Evolutionary conservation across 2,888 invertebrate species (phyloP), one percentile per base, ranked within the genome.

Genomic region (Eilema caniola): DNA sequence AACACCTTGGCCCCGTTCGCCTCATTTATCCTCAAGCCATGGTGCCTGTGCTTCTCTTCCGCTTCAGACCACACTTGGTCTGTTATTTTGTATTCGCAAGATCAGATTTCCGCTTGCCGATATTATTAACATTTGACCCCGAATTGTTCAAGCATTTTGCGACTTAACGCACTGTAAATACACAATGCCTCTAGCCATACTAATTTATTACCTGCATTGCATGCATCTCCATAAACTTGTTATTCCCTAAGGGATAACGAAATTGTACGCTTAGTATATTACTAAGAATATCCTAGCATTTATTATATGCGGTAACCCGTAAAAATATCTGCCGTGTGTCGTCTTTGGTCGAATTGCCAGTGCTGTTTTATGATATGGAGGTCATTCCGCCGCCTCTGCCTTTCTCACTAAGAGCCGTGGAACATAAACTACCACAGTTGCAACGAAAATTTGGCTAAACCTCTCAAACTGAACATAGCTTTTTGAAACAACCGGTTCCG

Each of bases 91-190:
- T 94, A 95, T 95, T 93, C 95, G 91, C 89, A 78, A 85, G 85
- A 85, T 89, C 88, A 83, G 85, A 89, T 91, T 94, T 94, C 94
- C 94, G 93, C 90, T 91, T 93, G 93, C 92, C 90, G 89, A 92
- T 93, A 92, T 92, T 91, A 92, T 92, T 91, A 91, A 91, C 93
- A 92, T 92, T 86, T 90, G 94, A 93, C 94, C 93, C 93, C 92
- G 91, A 92, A 91, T 86, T 85, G 86, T 82, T 73, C 71, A 72
- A 81, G 70, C 47, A 71, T 75, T 79, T 78, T 71, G 74, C 73
- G 70, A 64, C 67, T 63, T 47, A 69, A 65, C 62, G 25, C 61
- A 66, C 53, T 70, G 57, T 66, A 57, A 23, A 67, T 62, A 72
- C 59, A 76, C 56, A 71, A 71, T 70, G 66, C 69, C 62, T 59